Evolutionary conservation across 2,888 invertebrate species (phyloP).

Genomic region (Cephus sareptanus): DNA sequence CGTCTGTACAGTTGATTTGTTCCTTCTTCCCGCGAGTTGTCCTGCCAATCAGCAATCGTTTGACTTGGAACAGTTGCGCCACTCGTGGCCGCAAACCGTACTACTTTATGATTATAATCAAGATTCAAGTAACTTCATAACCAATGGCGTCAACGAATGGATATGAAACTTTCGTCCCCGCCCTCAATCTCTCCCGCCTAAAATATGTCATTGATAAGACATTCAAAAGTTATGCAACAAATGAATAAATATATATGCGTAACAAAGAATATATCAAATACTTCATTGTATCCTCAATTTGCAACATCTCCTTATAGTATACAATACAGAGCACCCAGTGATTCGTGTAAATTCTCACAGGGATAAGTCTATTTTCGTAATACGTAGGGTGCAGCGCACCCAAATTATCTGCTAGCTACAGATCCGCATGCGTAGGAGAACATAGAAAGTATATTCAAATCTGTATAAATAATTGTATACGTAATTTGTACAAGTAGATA

Average conservation of each 20-base stretch:
- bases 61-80: no score
- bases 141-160: no score
- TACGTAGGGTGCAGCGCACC: background rate
- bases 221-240: background rate
- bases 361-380: background rate
- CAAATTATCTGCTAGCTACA: background rate
- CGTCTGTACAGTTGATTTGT: no score
- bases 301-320: background rate
- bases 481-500: background rate
- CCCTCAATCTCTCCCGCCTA: no score
- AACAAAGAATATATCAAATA: background rate
- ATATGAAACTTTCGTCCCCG: no score
- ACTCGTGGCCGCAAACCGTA: no score
- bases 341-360: background rate
- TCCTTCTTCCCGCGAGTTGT: no score
- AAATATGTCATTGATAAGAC: background rate
- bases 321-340: background rate
- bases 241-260: background rate
- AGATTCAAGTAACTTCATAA: no score
- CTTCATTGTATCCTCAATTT: background rate
- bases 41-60: no score
- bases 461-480: background rate
- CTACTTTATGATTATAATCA: no score
- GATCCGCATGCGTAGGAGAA: background rate
- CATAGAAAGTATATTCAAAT: background rate